Evolutionary conservation across 2,797 vertebrate species (phyloP).

Genomic region (Rhadinocentrus ornatus): DNA sequence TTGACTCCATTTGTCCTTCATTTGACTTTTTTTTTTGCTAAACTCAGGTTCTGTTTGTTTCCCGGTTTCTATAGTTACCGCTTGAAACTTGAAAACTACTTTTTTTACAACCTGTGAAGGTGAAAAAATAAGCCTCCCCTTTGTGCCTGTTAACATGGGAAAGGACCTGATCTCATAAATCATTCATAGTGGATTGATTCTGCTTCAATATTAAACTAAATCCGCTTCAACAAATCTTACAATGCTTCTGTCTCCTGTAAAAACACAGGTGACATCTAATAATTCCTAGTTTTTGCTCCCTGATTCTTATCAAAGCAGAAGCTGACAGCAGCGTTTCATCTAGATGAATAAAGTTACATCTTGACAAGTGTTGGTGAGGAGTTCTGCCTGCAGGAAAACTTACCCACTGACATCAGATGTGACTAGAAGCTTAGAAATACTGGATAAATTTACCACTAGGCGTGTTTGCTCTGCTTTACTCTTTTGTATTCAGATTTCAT

Average conservation of each 20-base stretch:
- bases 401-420: conserved; percentile 1
- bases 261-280: neutral
- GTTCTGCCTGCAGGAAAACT: conserved; percentile 5
- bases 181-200: neutral
- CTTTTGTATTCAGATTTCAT: conserved; percentile 1
- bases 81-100: too few species aligned
- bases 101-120: too few species aligned
- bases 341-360: conserved; percentile 2
- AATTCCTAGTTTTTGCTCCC: neutral
- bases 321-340: conserved; percentile 15
- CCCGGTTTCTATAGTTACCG: too few species aligned
- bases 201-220: neutral
- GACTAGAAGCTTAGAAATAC: neutral
- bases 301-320: neutral
- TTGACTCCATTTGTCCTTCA: too few species aligned
- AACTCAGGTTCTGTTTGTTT: too few species aligned
- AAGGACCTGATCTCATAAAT: too few species aligned
- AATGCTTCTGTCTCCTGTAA: neutral
- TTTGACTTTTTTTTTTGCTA: too few species aligned
- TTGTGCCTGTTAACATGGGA: too few species aligned
- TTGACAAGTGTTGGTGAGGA: neutral
- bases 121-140: too few species aligned
- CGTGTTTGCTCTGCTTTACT: neutral
- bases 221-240: neutral
- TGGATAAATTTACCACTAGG: conserved; percentile 8